Evolutionary conservation across 2,888 invertebrate genomes (phyloP).

Genomic region (Amphipyra berbera): DNA sequence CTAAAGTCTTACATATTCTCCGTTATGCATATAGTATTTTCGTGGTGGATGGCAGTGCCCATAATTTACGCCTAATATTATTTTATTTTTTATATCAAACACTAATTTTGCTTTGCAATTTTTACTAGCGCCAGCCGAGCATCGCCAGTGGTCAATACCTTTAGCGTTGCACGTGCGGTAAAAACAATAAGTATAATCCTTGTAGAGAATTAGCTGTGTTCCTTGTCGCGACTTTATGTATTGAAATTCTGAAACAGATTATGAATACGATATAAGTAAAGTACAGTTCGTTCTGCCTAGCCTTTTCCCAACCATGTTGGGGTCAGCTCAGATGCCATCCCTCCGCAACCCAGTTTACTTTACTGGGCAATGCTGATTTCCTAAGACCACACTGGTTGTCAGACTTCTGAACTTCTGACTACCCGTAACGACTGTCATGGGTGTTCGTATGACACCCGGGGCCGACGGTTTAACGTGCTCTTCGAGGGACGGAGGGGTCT

Average conservation of each 20-base stretch:
- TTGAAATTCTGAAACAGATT: slow-evolving; percentile 2
- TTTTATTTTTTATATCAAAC: neutral
- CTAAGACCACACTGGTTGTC: too few relatives aligned
- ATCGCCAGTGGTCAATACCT: slow-evolving; percentile 1
- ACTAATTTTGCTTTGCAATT: neutral
- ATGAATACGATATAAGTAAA: neutral
- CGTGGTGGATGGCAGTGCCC: slow-evolving; percentile 2
- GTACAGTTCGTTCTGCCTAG: too few relatives aligned
- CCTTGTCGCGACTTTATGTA: neutral
- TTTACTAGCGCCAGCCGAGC: neutral
- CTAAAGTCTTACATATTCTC: neutral
- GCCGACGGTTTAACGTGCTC: too few relatives aligned
- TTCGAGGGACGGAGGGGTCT: too few relatives aligned
- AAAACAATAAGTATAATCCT: neutral
- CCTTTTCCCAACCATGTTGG: too few relatives aligned
- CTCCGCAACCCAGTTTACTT: too few relatives aligned
- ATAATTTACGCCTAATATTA: neutral
- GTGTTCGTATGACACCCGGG: too few relatives aligned
- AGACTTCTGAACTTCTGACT: too few relatives aligned
- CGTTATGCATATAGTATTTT: neutral
- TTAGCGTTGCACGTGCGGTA: neutral
- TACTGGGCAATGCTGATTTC: too few relatives aligned
- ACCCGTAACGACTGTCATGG: too few relatives aligned
- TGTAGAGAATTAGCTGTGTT: neutral
- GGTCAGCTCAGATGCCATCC: too few relatives aligned